phyloP scores from a whole-genome alignment of 2,113 vertebrate genomes.

The Hyperopisus bebe region DNA sequence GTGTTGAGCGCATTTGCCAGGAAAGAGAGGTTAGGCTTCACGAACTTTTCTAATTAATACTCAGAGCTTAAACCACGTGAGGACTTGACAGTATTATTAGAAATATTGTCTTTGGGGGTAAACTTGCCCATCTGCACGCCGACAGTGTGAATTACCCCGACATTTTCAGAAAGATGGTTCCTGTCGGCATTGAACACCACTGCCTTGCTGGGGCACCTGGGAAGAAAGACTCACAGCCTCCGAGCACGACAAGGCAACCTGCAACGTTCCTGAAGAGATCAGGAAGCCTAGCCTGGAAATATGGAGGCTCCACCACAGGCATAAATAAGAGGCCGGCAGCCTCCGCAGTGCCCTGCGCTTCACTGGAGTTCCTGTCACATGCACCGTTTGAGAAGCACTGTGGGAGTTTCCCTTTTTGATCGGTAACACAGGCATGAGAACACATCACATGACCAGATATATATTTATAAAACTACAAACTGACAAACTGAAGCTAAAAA shows the following conservation, averaged over 20 bases:
- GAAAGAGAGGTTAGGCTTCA: constrained; percentile 50
- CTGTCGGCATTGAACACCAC: not conserved
- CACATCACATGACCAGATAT: not conserved
- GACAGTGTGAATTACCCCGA: constrained; percentile 40
- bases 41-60: constrained; percentile 63
- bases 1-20: constrained; percentile 52
- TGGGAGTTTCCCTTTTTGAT: not conserved
- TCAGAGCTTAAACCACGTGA: constrained; percentile 41
- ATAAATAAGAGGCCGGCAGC: not conserved
- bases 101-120: constrained; percentile 42
- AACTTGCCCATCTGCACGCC: constrained; percentile 38
- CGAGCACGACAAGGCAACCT: not conserved
- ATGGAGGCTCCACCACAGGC: not conserved
- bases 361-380: not conserved
- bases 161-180: constrained; percentile 2
- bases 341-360: not conserved
- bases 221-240: not conserved
- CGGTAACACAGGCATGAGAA: not conserved
- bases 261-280: not conserved
- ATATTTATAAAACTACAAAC: not conserved
- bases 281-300: not conserved
- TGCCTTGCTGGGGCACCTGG: not conserved
- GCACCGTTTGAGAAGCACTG: not conserved
- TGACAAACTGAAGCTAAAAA: not conserved
- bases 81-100: constrained; percentile 53